These are phyloP conservation scores for Cataglyphis albicans DNA, from an alignment of 2,888 invertebrate genomes.

Conservation along the genomic window DNA sequence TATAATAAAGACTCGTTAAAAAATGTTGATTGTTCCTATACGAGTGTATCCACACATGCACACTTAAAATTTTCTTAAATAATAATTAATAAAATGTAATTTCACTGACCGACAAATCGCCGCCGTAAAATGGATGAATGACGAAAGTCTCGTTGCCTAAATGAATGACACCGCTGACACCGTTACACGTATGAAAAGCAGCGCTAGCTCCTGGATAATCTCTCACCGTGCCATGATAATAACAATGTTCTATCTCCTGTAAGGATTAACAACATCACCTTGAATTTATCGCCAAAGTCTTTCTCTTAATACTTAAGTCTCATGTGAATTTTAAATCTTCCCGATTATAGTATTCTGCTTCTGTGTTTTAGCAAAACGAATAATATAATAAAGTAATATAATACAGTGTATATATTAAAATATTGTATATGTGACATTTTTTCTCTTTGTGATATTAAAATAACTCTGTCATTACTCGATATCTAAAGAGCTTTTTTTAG, in stretches of 20 bases:
- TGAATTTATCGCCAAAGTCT: slow-evolving; percentile 9
- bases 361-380: not conserved
- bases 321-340: slow-evolving; percentile 14
- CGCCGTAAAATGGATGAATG: slow-evolving; percentile 98
- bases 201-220: slow-evolving; percentile 98
- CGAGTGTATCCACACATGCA: not conserved
- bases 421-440: slow-evolving; percentile 35
- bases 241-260: slow-evolving; percentile 99
- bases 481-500: slow-evolving; percentile 22
- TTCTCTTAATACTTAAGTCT: slow-evolving; percentile 19
- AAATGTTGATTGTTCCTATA: not conserved
- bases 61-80: not conserved
- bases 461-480: slow-evolving; percentile 19
- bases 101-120: slow-evolving; percentile 97
- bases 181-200: slow-evolving; percentile 99
- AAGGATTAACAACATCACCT: slow-evolving; percentile 61
- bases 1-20: not conserved
- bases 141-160: slow-evolving; percentile 99
- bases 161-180: slow-evolving; percentile 98
- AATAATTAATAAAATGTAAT: slow-evolving; percentile 29
- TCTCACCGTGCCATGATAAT: slow-evolving; percentile 99
- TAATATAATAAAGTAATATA: slow-evolving; percentile 18
- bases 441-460: slow-evolving; percentile 18
- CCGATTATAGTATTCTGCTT: not conserved
- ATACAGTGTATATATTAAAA: not conserved